These are phyloP conservation scores for Ptychoptera contaminata DNA, from an alignment of 2,888 invertebrate genomes.

Conservation along the genomic window DNA sequence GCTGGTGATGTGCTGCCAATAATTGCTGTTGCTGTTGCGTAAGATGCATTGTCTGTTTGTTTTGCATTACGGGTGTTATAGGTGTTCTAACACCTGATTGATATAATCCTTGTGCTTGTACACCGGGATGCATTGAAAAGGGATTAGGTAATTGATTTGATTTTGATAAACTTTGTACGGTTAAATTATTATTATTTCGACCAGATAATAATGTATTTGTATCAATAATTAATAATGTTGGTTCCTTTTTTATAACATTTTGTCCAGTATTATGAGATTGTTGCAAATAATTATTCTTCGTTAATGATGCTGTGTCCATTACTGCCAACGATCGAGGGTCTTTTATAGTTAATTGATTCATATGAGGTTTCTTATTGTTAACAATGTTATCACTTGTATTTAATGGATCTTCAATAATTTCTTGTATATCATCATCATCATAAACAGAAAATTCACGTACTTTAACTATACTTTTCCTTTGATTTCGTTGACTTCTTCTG, in stretches of 20 bases:
- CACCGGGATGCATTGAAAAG: constrained; percentile 30
- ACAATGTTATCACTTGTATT: constrained; percentile 25
- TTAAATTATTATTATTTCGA: constrained; percentile 24
- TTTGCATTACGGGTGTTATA: constrained; percentile 30
- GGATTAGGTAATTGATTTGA: constrained; percentile 4
- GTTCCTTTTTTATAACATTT: constrained; percentile 40
- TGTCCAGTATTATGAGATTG: background rate
- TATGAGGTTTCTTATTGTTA: background rate
- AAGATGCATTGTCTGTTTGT: constrained; percentile 20
- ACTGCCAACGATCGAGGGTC: constrained; percentile 23
- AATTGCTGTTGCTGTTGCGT: constrained; percentile 21
- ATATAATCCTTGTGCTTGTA: constrained; percentile 48
- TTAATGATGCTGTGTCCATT: background rate
- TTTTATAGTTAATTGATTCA: constrained; percentile 23
- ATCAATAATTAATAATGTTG: constrained; percentile 63
- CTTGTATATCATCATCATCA: constrained; percentile 32
- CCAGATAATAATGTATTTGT: constrained; percentile 45
- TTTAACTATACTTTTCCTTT: constrained; percentile 29
- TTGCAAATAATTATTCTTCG: background rate
- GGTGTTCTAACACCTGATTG: constrained; percentile 42
- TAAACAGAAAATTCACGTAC: constrained; percentile 19
- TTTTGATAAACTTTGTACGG: constrained; percentile 13
- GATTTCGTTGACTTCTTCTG: constrained; percentile 19
- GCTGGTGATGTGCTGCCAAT: constrained; percentile 21
- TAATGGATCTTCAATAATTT: constrained; percentile 39